Evolutionary conservation across 2,888 invertebrate genomes (phyloP).

Genomic region (Cryptus viduatorius): DNA sequence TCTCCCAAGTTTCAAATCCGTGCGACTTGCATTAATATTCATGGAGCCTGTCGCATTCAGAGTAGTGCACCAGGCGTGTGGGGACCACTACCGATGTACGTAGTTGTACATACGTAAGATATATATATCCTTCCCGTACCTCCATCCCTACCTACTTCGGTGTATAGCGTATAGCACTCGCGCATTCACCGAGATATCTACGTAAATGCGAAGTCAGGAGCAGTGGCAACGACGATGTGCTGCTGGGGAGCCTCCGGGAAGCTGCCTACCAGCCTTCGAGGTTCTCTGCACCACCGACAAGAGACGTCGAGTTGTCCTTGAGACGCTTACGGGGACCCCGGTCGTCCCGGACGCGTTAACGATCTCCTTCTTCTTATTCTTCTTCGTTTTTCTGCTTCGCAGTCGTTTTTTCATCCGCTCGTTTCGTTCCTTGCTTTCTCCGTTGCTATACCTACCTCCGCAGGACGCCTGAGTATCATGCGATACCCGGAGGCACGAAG

Average conservation of each 20-base stretch:
- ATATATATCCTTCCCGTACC: slow-evolving; percentile 1
- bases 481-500: slow-evolving; percentile 39
- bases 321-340: slow-evolving; percentile 62
- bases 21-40: slow-evolving; percentile 69
- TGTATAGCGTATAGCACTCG: slow-evolving; percentile 57
- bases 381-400: slow-evolving; percentile 3
- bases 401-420: neutral
- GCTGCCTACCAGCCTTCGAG: slow-evolving; percentile 47
- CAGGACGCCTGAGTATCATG: slow-evolving; percentile 26
- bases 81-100: slow-evolving; percentile 45
- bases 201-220: slow-evolving; percentile 68
- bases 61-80: slow-evolving; percentile 67
- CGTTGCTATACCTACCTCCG: slow-evolving; percentile 9
- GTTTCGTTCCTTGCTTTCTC: slow-evolving; percentile 39
- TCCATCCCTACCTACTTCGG: slow-evolving; percentile 18
- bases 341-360: slow-evolving; percentile 70
- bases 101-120: slow-evolving; percentile 29
- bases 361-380: slow-evolving; percentile 64
- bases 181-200: slow-evolving; percentile 61
- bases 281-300: slow-evolving; percentile 44
- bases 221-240: slow-evolving; percentile 52
- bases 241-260: slow-evolving; percentile 62
- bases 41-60: slow-evolving; percentile 68
- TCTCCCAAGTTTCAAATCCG: slow-evolving; percentile 67
- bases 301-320: slow-evolving; percentile 68